Percentiles rank a stretch among this genome's conserved stretches.
These are phyloP conservation scores for Leontopithecus rosalia DNA, from an alignment of 2,797 vertebrate genomes.

Conservation along the genomic window DNA sequence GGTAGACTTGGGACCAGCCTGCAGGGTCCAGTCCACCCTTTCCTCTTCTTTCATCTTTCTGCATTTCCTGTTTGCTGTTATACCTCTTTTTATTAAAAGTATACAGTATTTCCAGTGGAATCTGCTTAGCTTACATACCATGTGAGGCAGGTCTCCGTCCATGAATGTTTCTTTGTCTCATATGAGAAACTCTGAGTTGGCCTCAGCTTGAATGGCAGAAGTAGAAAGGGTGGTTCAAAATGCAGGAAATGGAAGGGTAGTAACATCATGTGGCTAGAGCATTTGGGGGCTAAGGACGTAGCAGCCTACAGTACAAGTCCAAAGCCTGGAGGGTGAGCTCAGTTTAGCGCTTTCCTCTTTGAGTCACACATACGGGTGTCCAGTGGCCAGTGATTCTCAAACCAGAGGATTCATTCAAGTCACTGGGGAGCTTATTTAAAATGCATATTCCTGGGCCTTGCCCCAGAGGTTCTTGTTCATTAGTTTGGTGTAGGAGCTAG, in stretches of 20 bases:
- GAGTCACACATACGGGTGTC: not conserved
- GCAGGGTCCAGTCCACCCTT: not conserved
- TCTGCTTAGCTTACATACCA: not conserved
- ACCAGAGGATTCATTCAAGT: not conserved
- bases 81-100: not conserved
- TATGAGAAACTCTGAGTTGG: not conserved
- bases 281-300: not conserved
- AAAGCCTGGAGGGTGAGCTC: not conserved
- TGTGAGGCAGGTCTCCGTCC: not conserved
- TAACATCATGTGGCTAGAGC: not conserved
- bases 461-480: not conserved
- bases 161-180: not conserved
- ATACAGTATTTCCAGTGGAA: not conserved
- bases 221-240: not conserved
- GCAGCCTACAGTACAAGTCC: not conserved
- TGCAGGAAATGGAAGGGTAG: not conserved
- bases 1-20: not conserved
- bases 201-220: not conserved
- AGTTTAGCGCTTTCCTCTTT: not conserved
- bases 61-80: not conserved
- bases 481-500: not conserved
- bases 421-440: not conserved
- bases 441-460: not conserved
- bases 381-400: not conserved
- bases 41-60: conserved; percentile 4